Conservation (phyloP, 1,140 invertebrate species). For the Drosophila pseudoobscura region DNA sequence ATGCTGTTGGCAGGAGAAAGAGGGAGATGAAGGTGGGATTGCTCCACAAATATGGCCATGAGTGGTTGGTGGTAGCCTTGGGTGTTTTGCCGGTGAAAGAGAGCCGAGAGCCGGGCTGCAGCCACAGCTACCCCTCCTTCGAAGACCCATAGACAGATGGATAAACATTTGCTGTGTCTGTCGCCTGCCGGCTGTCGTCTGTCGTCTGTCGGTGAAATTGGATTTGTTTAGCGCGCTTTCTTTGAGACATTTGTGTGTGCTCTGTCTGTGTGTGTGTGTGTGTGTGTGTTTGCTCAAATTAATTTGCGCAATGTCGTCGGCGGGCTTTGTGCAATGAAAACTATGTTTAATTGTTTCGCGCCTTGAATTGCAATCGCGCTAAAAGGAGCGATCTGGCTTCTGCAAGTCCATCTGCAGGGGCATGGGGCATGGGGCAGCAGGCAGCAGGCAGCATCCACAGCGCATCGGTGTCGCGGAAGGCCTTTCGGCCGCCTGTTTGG, state of each 20-base stretch:
- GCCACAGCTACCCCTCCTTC: slow-evolving; percentile 14
- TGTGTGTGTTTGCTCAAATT: slow-evolving; percentile 55
- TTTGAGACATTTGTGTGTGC: slow-evolving; percentile 46
- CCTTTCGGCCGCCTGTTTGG: slow-evolving; percentile 18
- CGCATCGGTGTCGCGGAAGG: slow-evolving; percentile 26
- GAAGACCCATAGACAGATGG: slow-evolving; percentile 53
- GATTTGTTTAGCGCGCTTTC: slow-evolving; percentile 78
- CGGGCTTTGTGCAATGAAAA: slow-evolving; percentile 77
- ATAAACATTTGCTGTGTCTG: slow-evolving; percentile 46
- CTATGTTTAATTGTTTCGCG: slow-evolving; percentile 82
- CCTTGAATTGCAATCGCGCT: slow-evolving; percentile 66
- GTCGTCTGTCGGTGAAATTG: slow-evolving; percentile 66
- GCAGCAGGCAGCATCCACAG: slow-evolving; percentile 11
- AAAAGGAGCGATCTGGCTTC: slow-evolving; percentile 35
- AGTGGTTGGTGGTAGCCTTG: slow-evolving; percentile 32
- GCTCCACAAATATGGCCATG: slow-evolving; percentile 74
- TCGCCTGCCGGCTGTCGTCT: no score
- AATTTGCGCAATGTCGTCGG: slow-evolving; percentile 75
- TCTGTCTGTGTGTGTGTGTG: slow-evolving; percentile 14
- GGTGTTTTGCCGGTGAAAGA: slow-evolving; percentile 70
- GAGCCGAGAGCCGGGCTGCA: slow-evolving; percentile 29
- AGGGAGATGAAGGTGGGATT: slow-evolving; percentile 35
- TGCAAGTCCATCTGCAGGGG: background rate
- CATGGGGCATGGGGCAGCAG: background rate
- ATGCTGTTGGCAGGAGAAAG: slow-evolving; percentile 2